Conservation (phyloP, 2,888 invertebrate genomes). For the Emmelina monodactyla region DNA sequence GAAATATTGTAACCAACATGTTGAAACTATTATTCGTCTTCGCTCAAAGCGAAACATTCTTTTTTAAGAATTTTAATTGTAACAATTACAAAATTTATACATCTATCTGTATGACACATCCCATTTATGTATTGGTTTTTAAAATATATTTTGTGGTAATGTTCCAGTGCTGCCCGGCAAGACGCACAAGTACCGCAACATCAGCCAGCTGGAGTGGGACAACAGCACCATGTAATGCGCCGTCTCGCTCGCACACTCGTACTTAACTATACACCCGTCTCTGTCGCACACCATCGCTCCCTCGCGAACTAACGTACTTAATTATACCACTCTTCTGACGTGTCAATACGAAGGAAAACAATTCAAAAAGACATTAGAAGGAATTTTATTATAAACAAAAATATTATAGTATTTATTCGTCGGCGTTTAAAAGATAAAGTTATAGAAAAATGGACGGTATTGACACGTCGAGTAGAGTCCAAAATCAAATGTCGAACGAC, state of each 20-base stretch:
- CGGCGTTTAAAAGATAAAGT: neutral
- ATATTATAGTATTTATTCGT: neutral
- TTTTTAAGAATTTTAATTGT: too few species aligned
- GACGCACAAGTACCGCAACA: conserved; percentile 73
- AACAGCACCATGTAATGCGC: conserved; percentile 76
- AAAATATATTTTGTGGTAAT: too few species aligned
- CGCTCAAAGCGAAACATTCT: too few species aligned
- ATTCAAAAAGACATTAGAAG: too few species aligned
- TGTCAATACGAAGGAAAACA: neutral
- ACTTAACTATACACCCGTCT: conserved; percentile 23
- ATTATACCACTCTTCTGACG: neutral
- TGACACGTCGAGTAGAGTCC: conserved; percentile 6
- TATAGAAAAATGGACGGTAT: neutral
- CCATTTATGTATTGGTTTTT: too few species aligned
- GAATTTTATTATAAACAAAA: too few species aligned
- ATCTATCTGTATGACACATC: too few species aligned
- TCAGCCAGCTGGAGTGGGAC: conserved; percentile 81
- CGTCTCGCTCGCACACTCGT: conserved; percentile 20
- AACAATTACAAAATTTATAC: too few species aligned
- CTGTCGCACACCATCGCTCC: conserved; percentile 18
- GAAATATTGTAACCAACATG: too few species aligned
- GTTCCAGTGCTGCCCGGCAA: conserved; percentile 52
- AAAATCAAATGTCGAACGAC: conserved; percentile 13
- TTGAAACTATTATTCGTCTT: too few species aligned
- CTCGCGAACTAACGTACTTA: conserved; percentile 8